phyloP scores from a whole-genome alignment of 2,113 vertebrate genomes.

The Antechinus stuartii region DNA sequence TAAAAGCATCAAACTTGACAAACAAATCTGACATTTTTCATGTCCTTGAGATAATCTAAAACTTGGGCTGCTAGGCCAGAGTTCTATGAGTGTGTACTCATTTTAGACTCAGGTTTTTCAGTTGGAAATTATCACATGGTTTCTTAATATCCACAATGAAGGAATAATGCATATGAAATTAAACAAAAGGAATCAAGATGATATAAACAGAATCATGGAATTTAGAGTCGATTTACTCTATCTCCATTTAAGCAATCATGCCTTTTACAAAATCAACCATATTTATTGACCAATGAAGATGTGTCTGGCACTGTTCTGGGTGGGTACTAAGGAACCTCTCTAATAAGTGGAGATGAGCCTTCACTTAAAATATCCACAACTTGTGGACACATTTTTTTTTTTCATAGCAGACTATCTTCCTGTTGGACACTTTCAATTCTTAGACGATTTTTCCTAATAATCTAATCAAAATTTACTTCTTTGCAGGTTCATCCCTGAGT shows the following conservation, averaged over 20 bases:
- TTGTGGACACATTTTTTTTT: not conserved
- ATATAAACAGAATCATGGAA: not conserved
- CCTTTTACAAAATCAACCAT: not conserved
- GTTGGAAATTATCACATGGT: not conserved
- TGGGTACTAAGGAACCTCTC: not conserved
- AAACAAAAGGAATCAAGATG: not conserved
- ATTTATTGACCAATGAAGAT: not conserved
- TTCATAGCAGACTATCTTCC: not conserved
- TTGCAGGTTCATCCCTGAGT: not conserved
- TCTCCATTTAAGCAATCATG: not conserved
- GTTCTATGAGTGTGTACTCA: not conserved
- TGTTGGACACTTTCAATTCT: not conserved
- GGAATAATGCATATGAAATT: not conserved
- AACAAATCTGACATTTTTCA: constrained; percentile 5
- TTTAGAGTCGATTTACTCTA: not conserved
- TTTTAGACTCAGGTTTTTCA: not conserved
- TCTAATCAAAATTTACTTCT: not conserved
- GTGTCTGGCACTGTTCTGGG: not conserved
- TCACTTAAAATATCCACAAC: not conserved
- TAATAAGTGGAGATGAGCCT: not conserved
- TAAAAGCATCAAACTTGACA: not conserved
- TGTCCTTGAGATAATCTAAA: constrained; percentile 25
- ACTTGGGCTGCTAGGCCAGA: not conserved
- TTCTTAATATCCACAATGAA: not conserved
- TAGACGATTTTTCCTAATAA: not conserved